Evolutionary conservation across 2,888 invertebrate species (phyloP).

Genomic region (Craniophora ligustri): DNA sequence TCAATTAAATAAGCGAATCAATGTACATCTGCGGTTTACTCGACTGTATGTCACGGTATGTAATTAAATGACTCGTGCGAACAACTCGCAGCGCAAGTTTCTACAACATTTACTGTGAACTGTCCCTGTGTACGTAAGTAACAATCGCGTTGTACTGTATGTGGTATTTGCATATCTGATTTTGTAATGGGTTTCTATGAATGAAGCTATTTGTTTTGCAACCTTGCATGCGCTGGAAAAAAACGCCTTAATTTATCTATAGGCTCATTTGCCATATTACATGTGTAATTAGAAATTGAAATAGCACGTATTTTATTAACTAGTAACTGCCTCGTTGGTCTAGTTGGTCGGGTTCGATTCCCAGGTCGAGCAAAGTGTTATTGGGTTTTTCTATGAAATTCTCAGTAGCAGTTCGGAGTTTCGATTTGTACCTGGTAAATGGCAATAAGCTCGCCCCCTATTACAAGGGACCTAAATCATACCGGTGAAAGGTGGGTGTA

Average conservation of each 20-base stretch:
- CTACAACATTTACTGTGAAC: conserved; percentile 44
- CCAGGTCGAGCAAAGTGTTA: too few relatives aligned
- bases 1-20: conserved; percentile 7
- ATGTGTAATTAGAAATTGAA: not conserved
- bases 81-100: conserved; percentile 60
- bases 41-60: conserved; percentile 59
- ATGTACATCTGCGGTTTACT: conserved; percentile 27
- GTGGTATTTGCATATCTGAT: conserved; percentile 30
- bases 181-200: conserved; percentile 46
- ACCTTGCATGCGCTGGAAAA: conserved; percentile 4
- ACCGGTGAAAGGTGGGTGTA: too few relatives aligned
- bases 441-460: too few relatives aligned
- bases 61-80: conserved; percentile 71
- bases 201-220: conserved; percentile 13
- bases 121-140: conserved; percentile 30
- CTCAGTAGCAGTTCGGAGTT: too few relatives aligned
- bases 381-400: too few relatives aligned
- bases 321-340: too few relatives aligned
- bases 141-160: conserved; percentile 16
- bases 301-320: not conserved
- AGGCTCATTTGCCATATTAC: not conserved
- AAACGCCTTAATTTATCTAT: not conserved
- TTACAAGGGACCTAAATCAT: too few relatives aligned
- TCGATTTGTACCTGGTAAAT: too few relatives aligned
- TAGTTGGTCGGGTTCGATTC: too few relatives aligned